Evolutionary conservation across 2,888 invertebrate genomes (phyloP), one percentile per base, ranked within the genome.

Genomic region (Andrena haemorrhoa): DNA sequence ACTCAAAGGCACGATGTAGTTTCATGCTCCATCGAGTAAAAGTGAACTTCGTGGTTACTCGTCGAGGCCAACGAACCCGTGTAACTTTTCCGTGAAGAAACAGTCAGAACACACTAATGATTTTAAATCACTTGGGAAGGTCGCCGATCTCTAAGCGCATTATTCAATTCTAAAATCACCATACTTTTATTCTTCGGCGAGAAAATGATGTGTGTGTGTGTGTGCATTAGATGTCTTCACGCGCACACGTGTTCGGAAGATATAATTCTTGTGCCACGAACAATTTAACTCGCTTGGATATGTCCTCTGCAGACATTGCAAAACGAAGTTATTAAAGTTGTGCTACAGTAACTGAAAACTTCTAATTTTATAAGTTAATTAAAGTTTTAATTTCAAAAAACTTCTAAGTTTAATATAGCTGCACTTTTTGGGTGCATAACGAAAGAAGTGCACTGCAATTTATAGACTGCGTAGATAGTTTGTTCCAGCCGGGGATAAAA

Each of bases 1-100:
- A 33, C 58, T 78, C 74, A 66, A 83, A 83, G 74, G 47, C 61
- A 29, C 70, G 20, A 61, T 66, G 73, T 47, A 66, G 70, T 66
- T 83, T 83, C 79, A 78, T 75, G 78, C 78, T 79, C 51, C 63
- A 33, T 72, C 79, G 58, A 75, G 71, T 79, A 78, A 83, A 83
- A 79, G 61, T 58, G 75, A 82, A 81, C 74, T 60, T 61, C 23
- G 51, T 60, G 41, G 70, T 33, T 31, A 51, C 33, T 60, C 35
- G 35, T 7, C 41, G 74, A 68, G 70, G 78, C 83, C 74, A 74
- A 83, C 83, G 83, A 72, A 79, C 74, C 53, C 31, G 10, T 29
- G 29, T 2, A 49, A 20, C 12, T 64, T 79, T 76, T 63, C 23
- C 29, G 23, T 35, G 29, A 4, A 4, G 31, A 20, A 61, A 10